Percentiles rank a stretch among this genome's conserved stretches.
Evolutionary conservation across 2,888 invertebrate species (phyloP).

Genomic region (Blera fallax): DNA sequence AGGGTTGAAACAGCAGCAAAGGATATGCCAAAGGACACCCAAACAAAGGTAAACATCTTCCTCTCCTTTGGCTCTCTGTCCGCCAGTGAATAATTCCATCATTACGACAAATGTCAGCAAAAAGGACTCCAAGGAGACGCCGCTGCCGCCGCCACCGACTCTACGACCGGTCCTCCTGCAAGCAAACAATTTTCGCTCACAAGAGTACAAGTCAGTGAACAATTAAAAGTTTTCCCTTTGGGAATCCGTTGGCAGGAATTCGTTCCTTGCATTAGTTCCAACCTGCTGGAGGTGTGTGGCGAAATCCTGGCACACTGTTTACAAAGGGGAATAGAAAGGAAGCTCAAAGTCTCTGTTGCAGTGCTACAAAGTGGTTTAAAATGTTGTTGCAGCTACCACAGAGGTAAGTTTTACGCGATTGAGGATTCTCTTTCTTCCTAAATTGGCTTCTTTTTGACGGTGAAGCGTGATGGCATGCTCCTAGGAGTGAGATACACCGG

Average conservation of each 20-base stretch:
- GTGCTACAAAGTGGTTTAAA: constrained; percentile 35
- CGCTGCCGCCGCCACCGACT: too few species aligned
- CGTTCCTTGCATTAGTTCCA: constrained; percentile 34
- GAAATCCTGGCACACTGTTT: constrained; percentile 55
- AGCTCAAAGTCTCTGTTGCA: constrained; percentile 14
- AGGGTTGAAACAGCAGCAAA: neutral
- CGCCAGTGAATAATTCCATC: constrained; percentile 58
- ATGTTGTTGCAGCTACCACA: constrained; percentile 25
- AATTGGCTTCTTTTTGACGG: constrained; percentile 37
- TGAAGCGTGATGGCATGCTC: neutral
- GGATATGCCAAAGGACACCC: constrained; percentile 25
- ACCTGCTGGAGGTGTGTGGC: neutral
- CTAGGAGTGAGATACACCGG: neutral
- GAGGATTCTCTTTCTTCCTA: constrained; percentile 25
- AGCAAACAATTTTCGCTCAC: neutral
- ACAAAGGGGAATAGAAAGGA: constrained; percentile 24
- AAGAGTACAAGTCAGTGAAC: constrained; percentile 45
- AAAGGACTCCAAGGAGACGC: constrained; percentile 37
- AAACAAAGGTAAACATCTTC: constrained; percentile 46
- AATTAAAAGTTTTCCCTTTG: constrained; percentile 69
- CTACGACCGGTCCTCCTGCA: neutral
- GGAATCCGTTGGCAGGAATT: constrained; percentile 42
- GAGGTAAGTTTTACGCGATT: constrained; percentile 31
- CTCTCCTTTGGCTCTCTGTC: constrained; percentile 5
- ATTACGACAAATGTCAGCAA: constrained; percentile 56